phyloP scores from a whole-genome alignment of 2,113 vertebrate species.

The Heteronetta atricapilla region DNA sequence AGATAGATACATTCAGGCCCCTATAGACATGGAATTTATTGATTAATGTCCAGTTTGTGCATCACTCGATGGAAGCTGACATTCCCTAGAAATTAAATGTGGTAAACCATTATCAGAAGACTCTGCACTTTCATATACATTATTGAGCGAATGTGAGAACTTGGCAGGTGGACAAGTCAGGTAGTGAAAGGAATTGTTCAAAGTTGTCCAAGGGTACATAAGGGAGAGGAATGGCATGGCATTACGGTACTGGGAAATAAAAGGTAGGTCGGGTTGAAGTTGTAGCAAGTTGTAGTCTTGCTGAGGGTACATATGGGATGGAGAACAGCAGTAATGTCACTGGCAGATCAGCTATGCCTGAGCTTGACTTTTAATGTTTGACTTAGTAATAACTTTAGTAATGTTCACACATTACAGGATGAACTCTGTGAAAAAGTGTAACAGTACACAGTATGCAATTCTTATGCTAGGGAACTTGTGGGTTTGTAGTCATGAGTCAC shows the following conservation, averaged over 20 bases:
- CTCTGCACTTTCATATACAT: not conserved
- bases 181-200: not conserved
- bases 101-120: conserved; percentile 37
- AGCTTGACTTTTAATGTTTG: not conserved
- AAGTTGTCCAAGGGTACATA: not conserved
- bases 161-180: conserved; percentile 3
- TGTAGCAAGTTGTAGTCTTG: not conserved
- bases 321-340: not conserved
- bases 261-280: not conserved
- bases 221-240: not conserved
- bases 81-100: conserved; percentile 36
- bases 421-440: not conserved
- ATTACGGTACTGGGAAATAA: not conserved
- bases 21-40: conserved; percentile 41
- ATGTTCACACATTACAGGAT: not conserved
- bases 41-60: conserved; percentile 49
- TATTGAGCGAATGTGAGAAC: conserved; percentile 48
- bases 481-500: not conserved
- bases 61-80: conserved; percentile 49
- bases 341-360: not conserved
- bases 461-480: not conserved
- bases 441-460: not conserved
- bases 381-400: not conserved
- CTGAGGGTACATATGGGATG: not conserved
- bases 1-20: conserved; percentile 20